Base-by-base conservation (phyloP, 1,140 invertebrate genomes). In the Zaprionus capensis region DNA sequence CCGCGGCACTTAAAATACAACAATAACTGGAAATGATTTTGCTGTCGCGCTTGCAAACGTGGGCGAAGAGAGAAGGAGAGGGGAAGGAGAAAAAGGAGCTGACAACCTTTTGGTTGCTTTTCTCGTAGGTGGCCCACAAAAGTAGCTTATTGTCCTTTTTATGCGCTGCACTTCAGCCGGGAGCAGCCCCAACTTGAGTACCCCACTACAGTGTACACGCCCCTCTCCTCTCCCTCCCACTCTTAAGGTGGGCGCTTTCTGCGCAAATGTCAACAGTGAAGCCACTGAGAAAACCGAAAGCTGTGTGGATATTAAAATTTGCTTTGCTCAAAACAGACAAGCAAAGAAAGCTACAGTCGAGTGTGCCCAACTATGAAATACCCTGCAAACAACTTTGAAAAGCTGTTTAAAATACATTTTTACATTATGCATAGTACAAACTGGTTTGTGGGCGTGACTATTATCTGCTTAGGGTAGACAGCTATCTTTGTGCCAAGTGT, bases 61-160 rank as follows among this genome's bases (percentile, higher is more conserved):
- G 31, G 9, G 14, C 15, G 38, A 1, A 41, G 38, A 4, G 15
- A 41, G 15, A n/a, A 9, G 15, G 38, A n/a, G 38, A 4, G 38
- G 14, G 2, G 38, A 15, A n/a, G 5, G 38, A 41, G 38, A 9
- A 20, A 34, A 17, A 12, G 62, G 22, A 64, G 57, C 26, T 59
- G 66, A 57, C 51, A 80, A 88, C 84, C 81, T 81, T 88, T 51
- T 51, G 15, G 41, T 20, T 51, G 46, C 46, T 51, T 12, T 87
- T 71, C 65, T 69, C 68, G 81, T 80, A 81, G 78, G 64, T 84
- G 63, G 62, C 73, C 58, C 56, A 68, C 76, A 82, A 81, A 86
- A 86, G 83, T 87, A 77, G 84, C 84, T 87, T 87, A 87, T 84
- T 88, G 84, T 87, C 85, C 85, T 87, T 87, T 87, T 87, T 90